phyloP scores from a whole-genome alignment of 2,888 invertebrate species.

The Trissolcus japonicus region DNA sequence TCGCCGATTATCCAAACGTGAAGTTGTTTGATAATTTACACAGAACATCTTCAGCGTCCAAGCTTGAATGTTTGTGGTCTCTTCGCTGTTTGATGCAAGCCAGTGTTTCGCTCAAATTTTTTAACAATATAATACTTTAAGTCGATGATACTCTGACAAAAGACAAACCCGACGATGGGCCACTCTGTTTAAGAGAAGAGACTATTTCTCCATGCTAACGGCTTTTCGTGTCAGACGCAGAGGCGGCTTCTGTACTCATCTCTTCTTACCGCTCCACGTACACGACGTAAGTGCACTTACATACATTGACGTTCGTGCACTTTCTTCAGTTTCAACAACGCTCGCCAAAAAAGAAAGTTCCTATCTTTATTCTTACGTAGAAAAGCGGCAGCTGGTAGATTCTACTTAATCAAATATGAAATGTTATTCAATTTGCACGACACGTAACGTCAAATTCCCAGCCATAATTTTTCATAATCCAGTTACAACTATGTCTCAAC shows the following conservation, averaged over 20 bases:
- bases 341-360: slow-evolving; percentile 23
- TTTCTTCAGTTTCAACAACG: slow-evolving; percentile 54
- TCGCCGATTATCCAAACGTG: no score
- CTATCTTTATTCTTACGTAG: slow-evolving; percentile 22
- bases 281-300: slow-evolving; percentile 50
- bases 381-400: slow-evolving; percentile 28
- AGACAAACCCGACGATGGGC: slow-evolving; percentile 74
- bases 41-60: no score
- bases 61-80: no score
- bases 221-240: slow-evolving; percentile 69
- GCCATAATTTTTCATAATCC: no score
- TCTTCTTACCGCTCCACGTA: slow-evolving; percentile 48
- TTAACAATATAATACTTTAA: slow-evolving; percentile 38
- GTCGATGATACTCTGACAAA: slow-evolving; percentile 67
- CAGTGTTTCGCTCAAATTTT: slow-evolving; percentile 37
- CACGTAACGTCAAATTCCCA: not conserved
- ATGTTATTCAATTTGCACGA: slow-evolving; percentile 16
- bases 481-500: not conserved
- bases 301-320: slow-evolving; percentile 47
- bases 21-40: no score
- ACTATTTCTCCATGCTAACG: slow-evolving; percentile 75
- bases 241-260: slow-evolving; percentile 57
- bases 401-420: slow-evolving; percentile 27
- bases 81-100: not conserved
- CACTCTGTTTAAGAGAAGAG: slow-evolving; percentile 68